Evolutionary conservation across 2,113 vertebrate species (phyloP), one percentile per base, ranked within the genome.

Genomic region (Semicossyphus pulcher): DNA sequence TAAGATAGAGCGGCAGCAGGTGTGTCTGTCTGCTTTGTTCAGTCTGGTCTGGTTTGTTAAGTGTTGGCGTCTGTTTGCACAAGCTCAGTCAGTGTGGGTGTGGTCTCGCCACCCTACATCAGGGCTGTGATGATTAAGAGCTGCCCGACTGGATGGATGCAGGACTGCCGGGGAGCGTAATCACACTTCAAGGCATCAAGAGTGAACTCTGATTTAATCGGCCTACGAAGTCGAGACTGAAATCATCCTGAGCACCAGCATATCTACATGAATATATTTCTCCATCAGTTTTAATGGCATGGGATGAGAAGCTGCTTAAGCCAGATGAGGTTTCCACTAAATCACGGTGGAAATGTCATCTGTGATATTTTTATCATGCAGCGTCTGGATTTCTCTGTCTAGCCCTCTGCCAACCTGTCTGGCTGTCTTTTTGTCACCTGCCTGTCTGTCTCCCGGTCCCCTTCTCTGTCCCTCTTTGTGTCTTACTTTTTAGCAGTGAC

Each of bases 41-140:
- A 31, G 28, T 52, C 34, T 64, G 29, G 39, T 48, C 28, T 52
- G 58, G 31, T 83, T 74, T 48, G 39, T 59, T 42, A 37, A 61
- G 72, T 66, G 59, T 31, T 45, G n/a, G 45, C 51, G 45, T 59
- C 11, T 85, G 62, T 81, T 78, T 86, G 71, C 45, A 56, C 60
- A 71, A 70, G 39, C 65, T 34, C 41, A 49, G 67, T 11, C 44
- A 52, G 62, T 15, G 32, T 11, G 52, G 65, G 83, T 54, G 77
- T 74, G 51, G 69, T 34, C 51, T 69, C 0, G 3, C 37, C 63
- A 25, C 72, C 54, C 26, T 72, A 37, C 42, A 25, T 72, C 41
- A 62, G 36, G 28, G 34, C 42, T 51, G 32, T 45, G 39, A 45
- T 74, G 60, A 76, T 71, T 49, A 59, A 63, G 56, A 53, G 61